Base-by-base conservation (phyloP, 2,113 vertebrate genomes). In the Amblyornis subalaris region DNA sequence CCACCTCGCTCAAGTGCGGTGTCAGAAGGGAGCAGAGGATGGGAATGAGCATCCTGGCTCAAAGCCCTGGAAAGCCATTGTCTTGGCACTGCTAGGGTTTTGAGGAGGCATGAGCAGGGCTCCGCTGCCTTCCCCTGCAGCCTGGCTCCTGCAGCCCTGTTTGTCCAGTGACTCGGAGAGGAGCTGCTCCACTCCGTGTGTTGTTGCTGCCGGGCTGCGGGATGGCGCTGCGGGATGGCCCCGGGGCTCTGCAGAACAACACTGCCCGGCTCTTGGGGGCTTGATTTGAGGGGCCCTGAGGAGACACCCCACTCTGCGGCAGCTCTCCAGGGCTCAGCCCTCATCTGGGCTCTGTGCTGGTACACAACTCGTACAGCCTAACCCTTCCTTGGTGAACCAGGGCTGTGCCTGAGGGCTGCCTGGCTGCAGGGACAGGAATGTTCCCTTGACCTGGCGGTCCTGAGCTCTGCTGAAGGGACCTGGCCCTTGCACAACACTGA, bases 31-130 rank as follows among this genome's bases (percentile, higher is more conserved):
- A n/a, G 58, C 31, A 2, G 38, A 24, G 18, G 40, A 21, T 3
- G 29, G 29, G 40, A 51, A 24, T 1, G 40, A 53, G 54, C 28
- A 5, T 57, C 21, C 38, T 80, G 60, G 36, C 25, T 31, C 25
- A n/a, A 29, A 47, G 51, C 25, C 11, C 23, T 36, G 11, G 14
- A 10, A 8, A 47, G 58, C 9, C 5, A 8, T 31, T 26, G 36
- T 22, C 4, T 25, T 13, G 61, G 50, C 14, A 3, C 23, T 25
- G 35, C 33, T 19, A 45, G 1, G 0, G 3, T 40, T 25, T 3
- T 22, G 51, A 44, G 36, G 18, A n/a, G 9, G 20, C 1, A 4
- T 2, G 10, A 13, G 54, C 31, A 85, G 75, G 36, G 38, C 57
- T 48, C 50, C 0, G 1, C 50, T 38, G 45, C 33, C 40, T 28